Evolutionary conservation across 2,113 vertebrate species (phyloP).

Genomic region (Ophthalmolycus amberensis): DNA sequence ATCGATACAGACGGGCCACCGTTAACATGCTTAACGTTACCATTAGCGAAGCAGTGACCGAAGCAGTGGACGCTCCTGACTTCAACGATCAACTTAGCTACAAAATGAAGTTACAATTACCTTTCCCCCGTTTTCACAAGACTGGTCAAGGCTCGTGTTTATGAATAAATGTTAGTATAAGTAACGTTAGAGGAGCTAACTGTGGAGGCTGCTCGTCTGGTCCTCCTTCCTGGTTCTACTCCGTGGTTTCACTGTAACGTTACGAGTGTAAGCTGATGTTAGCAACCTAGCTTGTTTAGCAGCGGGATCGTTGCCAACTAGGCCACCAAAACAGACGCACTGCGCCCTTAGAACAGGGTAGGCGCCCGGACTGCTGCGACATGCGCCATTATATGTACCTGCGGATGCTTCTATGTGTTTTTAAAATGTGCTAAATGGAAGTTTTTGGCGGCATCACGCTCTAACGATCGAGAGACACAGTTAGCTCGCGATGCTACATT

Average conservation of each 20-base stretch:
- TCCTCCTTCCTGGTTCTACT: constrained; percentile 71
- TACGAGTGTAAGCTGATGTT: constrained; percentile 30
- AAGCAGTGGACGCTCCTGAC: not conserved
- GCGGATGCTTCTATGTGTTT: fast-evolving
- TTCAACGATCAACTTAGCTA: not conserved
- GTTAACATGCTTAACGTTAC: not conserved
- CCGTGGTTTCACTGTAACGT: not conserved
- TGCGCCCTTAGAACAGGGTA: not conserved
- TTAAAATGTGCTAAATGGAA: not conserved
- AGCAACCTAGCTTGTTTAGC: constrained; percentile 51
- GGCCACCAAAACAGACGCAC: constrained; percentile 4
- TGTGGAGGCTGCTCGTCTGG: constrained; percentile 53
- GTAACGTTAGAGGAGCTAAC: not conserved
- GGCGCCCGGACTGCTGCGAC: too few species aligned
- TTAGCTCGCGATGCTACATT: constrained; percentile 24
- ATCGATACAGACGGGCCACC: not conserved
- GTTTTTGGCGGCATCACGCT: not conserved
- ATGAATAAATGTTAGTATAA: not conserved
- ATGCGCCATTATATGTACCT: not conserved
- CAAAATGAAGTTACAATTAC: constrained; percentile 29
- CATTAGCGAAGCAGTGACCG: not conserved
- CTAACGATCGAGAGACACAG: not conserved
- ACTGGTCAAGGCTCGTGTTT: not conserved
- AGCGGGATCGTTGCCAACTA: not conserved
- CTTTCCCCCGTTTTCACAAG: constrained; percentile 13